Conservation (phyloP, 2,113 vertebrate species). For the Lophius piscatorius region DNA sequence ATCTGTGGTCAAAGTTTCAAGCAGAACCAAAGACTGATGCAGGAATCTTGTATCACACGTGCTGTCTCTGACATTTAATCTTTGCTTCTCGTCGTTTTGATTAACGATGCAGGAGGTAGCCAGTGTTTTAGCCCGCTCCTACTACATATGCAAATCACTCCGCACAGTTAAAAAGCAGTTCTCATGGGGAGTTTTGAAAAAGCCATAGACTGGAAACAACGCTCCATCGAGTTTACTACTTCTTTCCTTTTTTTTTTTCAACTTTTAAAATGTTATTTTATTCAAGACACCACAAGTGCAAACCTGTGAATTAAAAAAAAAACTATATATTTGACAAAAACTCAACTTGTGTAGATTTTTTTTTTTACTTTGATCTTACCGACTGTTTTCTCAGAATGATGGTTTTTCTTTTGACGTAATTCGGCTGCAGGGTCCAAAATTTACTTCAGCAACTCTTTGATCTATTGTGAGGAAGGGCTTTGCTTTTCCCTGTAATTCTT, state of each 20-base stretch:
- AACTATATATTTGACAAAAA: slow-evolving; percentile 57
- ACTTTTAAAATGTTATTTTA: slow-evolving; percentile 14
- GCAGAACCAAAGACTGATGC: slow-evolving; percentile 51
- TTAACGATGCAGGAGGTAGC: slow-evolving; percentile 36
- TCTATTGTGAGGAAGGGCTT: too few species aligned
- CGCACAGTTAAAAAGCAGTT: slow-evolving; percentile 32
- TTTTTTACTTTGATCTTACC: slow-evolving; percentile 52
- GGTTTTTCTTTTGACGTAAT: neutral
- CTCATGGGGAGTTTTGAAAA: slow-evolving; percentile 37
- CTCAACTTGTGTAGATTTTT: slow-evolving; percentile 56
- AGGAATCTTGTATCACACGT: slow-evolving; percentile 16
- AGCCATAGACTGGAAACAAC: slow-evolving; percentile 55
- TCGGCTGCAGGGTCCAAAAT: slow-evolving; percentile 16
- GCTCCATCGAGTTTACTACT: slow-evolving; percentile 31
- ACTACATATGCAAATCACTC: slow-evolving; percentile 36
- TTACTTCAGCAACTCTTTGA: too few species aligned
- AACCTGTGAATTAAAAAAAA: slow-evolving; percentile 68
- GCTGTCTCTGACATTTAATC: slow-evolving; percentile 18
- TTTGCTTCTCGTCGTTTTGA: slow-evolving; percentile 17
- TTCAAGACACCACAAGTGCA: slow-evolving; percentile 79
- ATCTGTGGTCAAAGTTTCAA: slow-evolving; percentile 8
- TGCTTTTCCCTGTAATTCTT: too few species aligned
- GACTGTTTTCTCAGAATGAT: neutral
- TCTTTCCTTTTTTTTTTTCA: slow-evolving; percentile 1
- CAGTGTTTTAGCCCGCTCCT: slow-evolving; percentile 17